phyloP scores from a whole-genome alignment of 2,797 vertebrate species.

The Gobio occitaniae region DNA sequence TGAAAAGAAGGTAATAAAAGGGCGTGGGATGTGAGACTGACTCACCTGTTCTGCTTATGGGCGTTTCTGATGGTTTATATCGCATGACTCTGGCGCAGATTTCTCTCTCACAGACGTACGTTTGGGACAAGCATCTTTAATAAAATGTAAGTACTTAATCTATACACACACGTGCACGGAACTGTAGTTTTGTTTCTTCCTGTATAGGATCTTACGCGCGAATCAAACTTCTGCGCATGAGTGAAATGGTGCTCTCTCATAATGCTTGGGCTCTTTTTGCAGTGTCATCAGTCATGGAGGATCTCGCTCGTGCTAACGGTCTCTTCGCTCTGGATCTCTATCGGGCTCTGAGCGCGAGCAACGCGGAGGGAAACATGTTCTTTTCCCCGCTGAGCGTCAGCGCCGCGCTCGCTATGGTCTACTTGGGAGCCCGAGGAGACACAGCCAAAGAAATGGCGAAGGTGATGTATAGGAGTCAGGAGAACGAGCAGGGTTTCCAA shows the following conservation, averaged over 20 bases:
- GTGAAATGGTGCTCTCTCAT: neutral
- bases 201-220: neutral
- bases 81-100: neutral
- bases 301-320: conserved; percentile 78
- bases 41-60: conserved; percentile 31
- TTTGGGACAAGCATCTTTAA: conserved; percentile 15
- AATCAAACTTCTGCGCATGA: neutral
- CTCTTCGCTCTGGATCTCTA: conserved; percentile 86
- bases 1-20: conserved; percentile 1
- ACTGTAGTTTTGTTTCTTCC: neutral
- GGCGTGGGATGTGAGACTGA: conserved; percentile 14
- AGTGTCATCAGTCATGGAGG: conserved; percentile 78
- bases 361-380: conserved; percentile 81
- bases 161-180: too few species aligned
- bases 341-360: conserved; percentile 71
- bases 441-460: conserved; percentile 85
- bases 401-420: conserved; percentile 88
- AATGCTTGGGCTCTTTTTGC: neutral
- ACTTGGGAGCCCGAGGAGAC: conserved; percentile 80
- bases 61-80: conserved; percentile 25
- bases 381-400: conserved; percentile 88
- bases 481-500: conserved; percentile 37
- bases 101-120: neutral
- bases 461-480: conserved; percentile 61
- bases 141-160: conserved; percentile 30